Evolutionary conservation across 2,113 vertebrate species (phyloP).

Genomic region (Lycaon pictus): DNA sequence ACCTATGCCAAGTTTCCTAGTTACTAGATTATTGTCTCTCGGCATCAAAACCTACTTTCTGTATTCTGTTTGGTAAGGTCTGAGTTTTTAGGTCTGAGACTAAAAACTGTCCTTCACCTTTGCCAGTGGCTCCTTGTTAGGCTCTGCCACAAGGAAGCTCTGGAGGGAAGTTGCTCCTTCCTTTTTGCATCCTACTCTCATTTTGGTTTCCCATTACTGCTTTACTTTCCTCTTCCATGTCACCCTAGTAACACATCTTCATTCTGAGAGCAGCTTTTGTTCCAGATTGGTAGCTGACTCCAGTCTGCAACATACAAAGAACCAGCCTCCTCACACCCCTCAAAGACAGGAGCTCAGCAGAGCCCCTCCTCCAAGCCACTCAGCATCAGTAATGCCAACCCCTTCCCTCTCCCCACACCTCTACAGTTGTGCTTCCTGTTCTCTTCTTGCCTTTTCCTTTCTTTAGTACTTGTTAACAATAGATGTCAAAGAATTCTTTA

Average conservation of each 20-base stretch:
- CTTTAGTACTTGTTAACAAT: background rate
- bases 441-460: background rate
- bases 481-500: background rate
- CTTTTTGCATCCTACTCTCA: background rate
- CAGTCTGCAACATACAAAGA: background rate
- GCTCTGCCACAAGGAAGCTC: background rate
- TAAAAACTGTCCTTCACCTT: background rate
- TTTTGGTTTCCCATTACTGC: background rate
- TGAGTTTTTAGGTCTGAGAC: background rate
- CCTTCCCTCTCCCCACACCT: background rate
- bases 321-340: background rate
- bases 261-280: background rate
- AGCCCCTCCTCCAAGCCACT: background rate
- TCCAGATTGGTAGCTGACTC: background rate
- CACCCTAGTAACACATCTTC: background rate
- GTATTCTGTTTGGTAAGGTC: background rate
- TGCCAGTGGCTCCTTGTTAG: background rate
- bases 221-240: background rate
- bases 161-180: background rate
- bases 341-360: background rate
- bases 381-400: background rate
- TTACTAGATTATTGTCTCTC: background rate
- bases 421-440: rapidly evolving
- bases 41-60: background rate
- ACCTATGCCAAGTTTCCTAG: background rate